These are phyloP conservation scores for Caranx melampygus DNA, from an alignment of 2,113 vertebrate species.

Conservation along the genomic window DNA sequence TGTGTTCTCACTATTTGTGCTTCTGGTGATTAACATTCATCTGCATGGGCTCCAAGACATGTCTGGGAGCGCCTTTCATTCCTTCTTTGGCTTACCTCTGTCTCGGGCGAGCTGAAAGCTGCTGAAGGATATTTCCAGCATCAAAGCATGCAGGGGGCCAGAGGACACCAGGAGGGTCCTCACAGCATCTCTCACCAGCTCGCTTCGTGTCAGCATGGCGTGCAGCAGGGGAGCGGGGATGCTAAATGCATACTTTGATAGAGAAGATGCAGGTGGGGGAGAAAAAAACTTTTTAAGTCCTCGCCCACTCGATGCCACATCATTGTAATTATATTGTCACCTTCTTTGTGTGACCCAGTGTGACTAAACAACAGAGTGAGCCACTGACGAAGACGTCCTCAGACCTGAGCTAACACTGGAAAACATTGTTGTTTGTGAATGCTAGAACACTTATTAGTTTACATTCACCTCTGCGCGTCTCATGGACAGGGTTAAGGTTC, in stretches of 20 bases:
- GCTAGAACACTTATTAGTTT: no score
- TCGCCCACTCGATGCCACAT: constrained; percentile 48
- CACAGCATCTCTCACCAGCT: constrained; percentile 21
- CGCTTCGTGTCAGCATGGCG: background rate
- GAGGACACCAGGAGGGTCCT: background rate
- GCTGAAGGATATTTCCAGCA: constrained; percentile 23
- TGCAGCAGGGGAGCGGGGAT: constrained; percentile 8
- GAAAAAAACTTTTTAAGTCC: constrained; percentile 42
- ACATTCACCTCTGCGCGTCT: background rate
- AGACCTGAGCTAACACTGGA: background rate
- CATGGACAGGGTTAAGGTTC: background rate
- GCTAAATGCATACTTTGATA: constrained; percentile 31
- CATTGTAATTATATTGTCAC: constrained; percentile 72
- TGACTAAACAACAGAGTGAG: constrained; percentile 51
- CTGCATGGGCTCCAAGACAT: background rate
- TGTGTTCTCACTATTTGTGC: constrained; percentile 7
- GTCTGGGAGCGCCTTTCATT: background rate
- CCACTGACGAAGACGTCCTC: background rate
- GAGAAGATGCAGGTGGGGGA: constrained; percentile 13
- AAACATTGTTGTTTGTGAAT: background rate
- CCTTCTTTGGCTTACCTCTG: constrained; percentile 30
- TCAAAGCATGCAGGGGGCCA: constrained; percentile 27
- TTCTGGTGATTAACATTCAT: constrained; percentile 5
- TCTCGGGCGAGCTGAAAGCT: background rate
- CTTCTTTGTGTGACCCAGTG: constrained; percentile 49